A percentile compares a stretch with the other conserved stretches of the same genome.
Conservation (phyloP, 2,797 vertebrate genomes). For the Sebastes matsubarae region DNA sequence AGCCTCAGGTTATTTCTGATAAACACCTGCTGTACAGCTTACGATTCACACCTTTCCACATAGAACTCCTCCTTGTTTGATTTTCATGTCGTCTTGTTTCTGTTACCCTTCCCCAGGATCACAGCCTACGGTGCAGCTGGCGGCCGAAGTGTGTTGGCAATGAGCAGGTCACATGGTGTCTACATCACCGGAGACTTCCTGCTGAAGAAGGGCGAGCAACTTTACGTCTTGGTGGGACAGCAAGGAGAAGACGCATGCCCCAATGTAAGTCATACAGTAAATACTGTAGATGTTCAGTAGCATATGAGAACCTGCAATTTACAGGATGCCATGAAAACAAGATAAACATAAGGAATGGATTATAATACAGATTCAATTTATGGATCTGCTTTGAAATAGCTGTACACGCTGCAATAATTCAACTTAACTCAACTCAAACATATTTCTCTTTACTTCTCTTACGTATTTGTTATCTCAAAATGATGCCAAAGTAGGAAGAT, state of each 20-base stretch:
- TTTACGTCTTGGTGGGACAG: constrained; percentile 95
- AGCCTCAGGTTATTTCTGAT: not conserved
- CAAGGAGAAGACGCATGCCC: constrained; percentile 96
- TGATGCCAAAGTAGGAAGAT: not conserved
- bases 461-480: not conserved
- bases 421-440: constrained; percentile 4
- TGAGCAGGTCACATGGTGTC: constrained; percentile 89
- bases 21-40: not conserved
- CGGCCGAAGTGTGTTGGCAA: constrained; percentile 92
- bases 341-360: not conserved
- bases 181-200: constrained; percentile 91
- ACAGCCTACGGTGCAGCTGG: constrained; percentile 94
- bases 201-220: constrained; percentile 87
- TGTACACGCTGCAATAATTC: not conserved
- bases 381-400: not conserved
- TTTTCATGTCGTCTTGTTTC: not conserved
- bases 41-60: not conserved
- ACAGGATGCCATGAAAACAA: constrained; percentile 3
- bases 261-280: constrained; percentile 81
- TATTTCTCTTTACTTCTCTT: not conserved
- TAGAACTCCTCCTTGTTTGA: not conserved
- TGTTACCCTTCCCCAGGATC: constrained; percentile 81
- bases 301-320: not conserved
- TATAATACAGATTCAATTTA: not conserved
- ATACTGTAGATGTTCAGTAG: not conserved